phyloP scores from a whole-genome alignment of 1,140 invertebrate species.

The Drosophila melanica region DNA sequence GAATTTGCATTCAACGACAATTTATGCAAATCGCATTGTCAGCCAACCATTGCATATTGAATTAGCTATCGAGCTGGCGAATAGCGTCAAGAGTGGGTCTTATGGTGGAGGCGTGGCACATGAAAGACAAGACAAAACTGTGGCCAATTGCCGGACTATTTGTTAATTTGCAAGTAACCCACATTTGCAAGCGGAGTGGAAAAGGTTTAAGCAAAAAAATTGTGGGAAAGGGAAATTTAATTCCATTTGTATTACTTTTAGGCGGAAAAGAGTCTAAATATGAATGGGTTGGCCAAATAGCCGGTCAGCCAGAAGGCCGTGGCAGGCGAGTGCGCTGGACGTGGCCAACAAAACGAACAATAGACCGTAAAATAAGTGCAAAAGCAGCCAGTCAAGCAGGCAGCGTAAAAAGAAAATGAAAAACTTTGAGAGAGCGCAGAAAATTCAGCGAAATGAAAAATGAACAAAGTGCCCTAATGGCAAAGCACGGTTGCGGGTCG shows the following conservation, averaged over 20 bases:
- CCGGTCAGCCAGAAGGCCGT: conserved; percentile 44
- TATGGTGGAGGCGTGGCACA: background rate
- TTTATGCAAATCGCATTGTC: conserved; percentile 79
- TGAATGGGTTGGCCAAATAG: conserved; percentile 65
- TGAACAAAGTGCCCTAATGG: conserved; percentile 80
- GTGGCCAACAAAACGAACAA: conserved; percentile 78
- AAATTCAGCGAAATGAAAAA: conserved; percentile 81
- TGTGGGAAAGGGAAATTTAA: conserved; percentile 61
- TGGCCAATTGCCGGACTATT: conserved; percentile 62
- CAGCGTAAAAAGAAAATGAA: conserved; percentile 47
- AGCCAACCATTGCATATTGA: conserved; percentile 40
- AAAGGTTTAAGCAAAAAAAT: background rate
- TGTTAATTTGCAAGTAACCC: conserved; percentile 69
- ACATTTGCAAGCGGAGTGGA: conserved; percentile 27
- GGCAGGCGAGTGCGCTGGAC: conserved; percentile 65
- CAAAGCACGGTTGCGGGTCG: conserved; percentile 31
- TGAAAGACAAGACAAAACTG: conserved; percentile 65
- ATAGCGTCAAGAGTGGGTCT: no score
- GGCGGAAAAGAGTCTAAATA: conserved; percentile 54
- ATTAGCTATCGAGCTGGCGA: conserved; percentile 24
- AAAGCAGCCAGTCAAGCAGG: conserved; percentile 49
- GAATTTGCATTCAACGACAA: conserved; percentile 78
- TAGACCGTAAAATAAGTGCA: conserved; percentile 83
- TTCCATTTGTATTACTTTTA: conserved; percentile 79
- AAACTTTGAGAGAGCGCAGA: conserved; percentile 72